Evolutionary conservation across 2,888 invertebrate genomes (phyloP).

Genomic region (Agriopis marginaria): DNA sequence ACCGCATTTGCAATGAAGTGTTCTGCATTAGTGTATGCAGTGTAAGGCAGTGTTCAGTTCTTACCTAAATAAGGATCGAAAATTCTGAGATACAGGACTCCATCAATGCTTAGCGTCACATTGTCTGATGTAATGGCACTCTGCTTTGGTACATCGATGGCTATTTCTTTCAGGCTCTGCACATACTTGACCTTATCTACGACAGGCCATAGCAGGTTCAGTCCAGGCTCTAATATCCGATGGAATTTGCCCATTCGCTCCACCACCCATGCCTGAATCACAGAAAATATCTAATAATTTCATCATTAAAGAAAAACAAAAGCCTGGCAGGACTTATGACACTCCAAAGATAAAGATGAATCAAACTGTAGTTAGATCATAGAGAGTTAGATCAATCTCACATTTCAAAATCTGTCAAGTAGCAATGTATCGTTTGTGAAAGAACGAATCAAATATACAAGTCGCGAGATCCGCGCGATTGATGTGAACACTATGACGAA

Average conservation of each 20-base stretch:
- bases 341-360: too few relatives aligned
- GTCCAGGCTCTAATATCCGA: constrained; percentile 96
- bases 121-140: constrained; percentile 99
- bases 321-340: too few relatives aligned
- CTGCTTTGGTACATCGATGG: constrained; percentile 99
- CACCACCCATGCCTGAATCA: constrained; percentile 95
- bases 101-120: constrained; percentile 98
- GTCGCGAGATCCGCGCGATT: too few relatives aligned
- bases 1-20: too few relatives aligned
- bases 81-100: constrained; percentile 97
- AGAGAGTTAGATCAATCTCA: too few relatives aligned
- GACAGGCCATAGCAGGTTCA: constrained; percentile 96
- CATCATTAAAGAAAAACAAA: too few relatives aligned
- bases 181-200: constrained; percentile 98
- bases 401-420: too few relatives aligned
- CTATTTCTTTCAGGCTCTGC: constrained; percentile 99
- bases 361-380: too few relatives aligned
- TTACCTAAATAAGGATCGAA: constrained; percentile 95
- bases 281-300: neutral
- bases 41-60: constrained; percentile 1
- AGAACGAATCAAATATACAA: too few relatives aligned
- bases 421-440: too few relatives aligned
- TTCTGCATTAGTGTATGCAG: neutral
- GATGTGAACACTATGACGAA: too few relatives aligned
- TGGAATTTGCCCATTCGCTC: constrained; percentile 99